Evolutionary conservation across 2,888 invertebrate species (phyloP).

Genomic region (Chalcosyrphus nemorum): DNA sequence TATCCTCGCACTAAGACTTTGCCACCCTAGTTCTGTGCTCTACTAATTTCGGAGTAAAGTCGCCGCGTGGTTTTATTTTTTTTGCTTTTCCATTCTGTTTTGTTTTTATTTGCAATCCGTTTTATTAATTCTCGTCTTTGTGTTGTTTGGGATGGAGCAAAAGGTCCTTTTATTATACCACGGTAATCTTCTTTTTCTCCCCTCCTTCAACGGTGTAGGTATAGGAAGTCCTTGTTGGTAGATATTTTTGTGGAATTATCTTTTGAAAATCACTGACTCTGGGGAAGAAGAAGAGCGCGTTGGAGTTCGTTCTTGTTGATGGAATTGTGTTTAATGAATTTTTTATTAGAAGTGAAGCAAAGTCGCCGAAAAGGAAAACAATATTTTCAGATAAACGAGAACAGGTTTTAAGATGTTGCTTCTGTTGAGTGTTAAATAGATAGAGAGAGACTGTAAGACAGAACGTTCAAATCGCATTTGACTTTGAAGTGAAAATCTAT

Average conservation of each 20-base stretch:
- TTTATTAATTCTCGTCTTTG: conserved; percentile 59
- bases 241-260: conserved; percentile 17
- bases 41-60: conserved; percentile 34
- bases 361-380: not conserved
- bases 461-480: not conserved
- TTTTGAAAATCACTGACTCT: conserved; percentile 33
- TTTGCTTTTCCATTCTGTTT: not conserved
- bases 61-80: conserved; percentile 9
- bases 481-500: not conserved
- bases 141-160: conserved; percentile 29
- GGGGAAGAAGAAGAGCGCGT: not conserved
- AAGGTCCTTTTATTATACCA: conserved; percentile 45
- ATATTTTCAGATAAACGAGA: conserved; percentile 10
- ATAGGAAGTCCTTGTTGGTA: conserved; percentile 28
- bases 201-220: not conserved
- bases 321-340: conserved; percentile 53
- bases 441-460: conserved; percentile 7
- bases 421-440: conserved; percentile 30
- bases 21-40: not conserved
- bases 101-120: conserved; percentile 52
- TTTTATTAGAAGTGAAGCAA: conserved; percentile 36
- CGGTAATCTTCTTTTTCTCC: conserved; percentile 46
- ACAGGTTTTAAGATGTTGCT: not conserved
- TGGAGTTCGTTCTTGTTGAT: conserved; percentile 1
- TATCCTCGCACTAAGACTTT: too few relatives aligned